These are phyloP conservation scores for Trichacis sp. DNA, from an alignment of 2,888 invertebrate genomes.

Conservation along the genomic window DNA sequence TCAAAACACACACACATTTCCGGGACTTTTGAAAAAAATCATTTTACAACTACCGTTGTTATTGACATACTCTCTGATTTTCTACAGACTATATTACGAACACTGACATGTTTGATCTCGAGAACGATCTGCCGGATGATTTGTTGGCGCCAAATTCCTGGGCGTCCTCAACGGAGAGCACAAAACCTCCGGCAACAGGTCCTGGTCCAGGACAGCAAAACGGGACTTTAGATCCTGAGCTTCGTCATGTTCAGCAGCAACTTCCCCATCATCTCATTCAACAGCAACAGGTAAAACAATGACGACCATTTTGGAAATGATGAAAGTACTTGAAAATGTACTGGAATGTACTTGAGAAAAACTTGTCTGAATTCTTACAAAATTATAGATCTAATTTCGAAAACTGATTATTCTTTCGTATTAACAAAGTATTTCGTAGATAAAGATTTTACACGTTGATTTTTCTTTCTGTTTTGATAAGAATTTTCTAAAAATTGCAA, in stretches of 20 bases:
- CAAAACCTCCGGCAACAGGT: conserved; percentile 85
- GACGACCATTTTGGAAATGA: no score
- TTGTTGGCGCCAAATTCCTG: conserved; percentile 83
- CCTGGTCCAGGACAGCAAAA: conserved; percentile 85
- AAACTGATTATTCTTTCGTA: no score
- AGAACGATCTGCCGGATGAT: conserved; percentile 93
- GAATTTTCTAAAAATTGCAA: no score
- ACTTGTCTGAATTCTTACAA: no score
- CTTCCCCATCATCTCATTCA: conserved; percentile 62
- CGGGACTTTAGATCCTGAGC: conserved; percentile 77
- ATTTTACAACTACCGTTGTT: no score
- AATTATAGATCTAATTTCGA: no score
- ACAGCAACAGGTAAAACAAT: no score
- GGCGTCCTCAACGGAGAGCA: conserved; percentile 76
- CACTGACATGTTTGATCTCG: conserved; percentile 89
- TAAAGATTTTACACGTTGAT: no score
- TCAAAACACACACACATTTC: conserved; percentile 14
- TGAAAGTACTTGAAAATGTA: no score
- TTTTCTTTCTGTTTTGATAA: no score
- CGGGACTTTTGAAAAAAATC: background rate
- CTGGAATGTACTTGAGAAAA: no score
- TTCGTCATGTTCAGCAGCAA: conserved; percentile 70
- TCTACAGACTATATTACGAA: conserved; percentile 83
- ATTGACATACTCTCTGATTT: background rate
- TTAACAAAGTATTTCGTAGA: no score